Evolutionary conservation across 1,140 invertebrate genomes (phyloP), one percentile per base, ranked within the genome.

Genomic region (Limonius californicus): DNA sequence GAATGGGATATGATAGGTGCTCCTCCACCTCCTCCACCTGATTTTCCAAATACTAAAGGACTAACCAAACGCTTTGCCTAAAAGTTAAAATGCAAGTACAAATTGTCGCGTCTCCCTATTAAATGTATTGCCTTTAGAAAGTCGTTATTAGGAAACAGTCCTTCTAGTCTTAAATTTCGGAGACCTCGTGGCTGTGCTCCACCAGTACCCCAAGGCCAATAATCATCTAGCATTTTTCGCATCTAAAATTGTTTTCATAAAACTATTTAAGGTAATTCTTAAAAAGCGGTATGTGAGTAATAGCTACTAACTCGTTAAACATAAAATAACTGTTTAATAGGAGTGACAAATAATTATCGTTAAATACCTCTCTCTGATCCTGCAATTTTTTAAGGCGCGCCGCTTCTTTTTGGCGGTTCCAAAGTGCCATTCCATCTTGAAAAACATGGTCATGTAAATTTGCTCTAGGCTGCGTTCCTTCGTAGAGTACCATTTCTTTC

Each of bases 151-250:
- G 80, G 78, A 67, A 79, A 79, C 7, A 82, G 64, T 45, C 78
- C 80, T 11, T 79, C 75, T 21, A 79, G 71, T 56, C 77, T 71
- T 8, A 82, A 74, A 62, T 82, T 80, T 42, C 78, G 71, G 15
- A 77, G 72, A 4, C 79, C 73, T 32, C 80, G 74, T 27, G 72
- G 70, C 68, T 79, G 77, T 19, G 74, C 65, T 57, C 79, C 78
- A 11, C 72, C 74, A n/a, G 74, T 75, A 14, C 77, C 77, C 77
- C 78, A 81, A 8, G 80, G 80, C 70, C 77, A 81, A 65, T 80
- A 78, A 19, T 75, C 75, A 1, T 50, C 45, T 14, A 50, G 14
- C 14, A 50, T 50, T 18, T 50, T 14, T 6, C 16, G 18, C 45
- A 19, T 16, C 45, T 50, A 11, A 39, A 39, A 12, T 39, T 39